Evolutionary conservation across 2,113 vertebrate genomes (phyloP), one percentile per base, ranked within the genome.

Genomic region (Chaetodon auriga): DNA sequence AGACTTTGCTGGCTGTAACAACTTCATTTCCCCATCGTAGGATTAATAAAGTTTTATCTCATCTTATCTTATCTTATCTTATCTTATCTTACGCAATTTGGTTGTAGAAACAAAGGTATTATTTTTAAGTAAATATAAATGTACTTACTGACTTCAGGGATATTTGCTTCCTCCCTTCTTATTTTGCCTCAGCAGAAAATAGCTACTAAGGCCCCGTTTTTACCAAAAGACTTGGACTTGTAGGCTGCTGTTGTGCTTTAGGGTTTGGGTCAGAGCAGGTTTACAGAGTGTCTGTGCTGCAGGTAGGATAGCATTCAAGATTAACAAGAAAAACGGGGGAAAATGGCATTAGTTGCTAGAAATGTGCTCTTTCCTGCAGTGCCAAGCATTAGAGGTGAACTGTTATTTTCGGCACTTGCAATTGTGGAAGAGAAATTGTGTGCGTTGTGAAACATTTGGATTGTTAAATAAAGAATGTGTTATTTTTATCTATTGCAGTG

Each of bases 401-500:
- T 61, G 49, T 71, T 84, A 75, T 75, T 75, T 78, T 54, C 7
- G 1, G 46, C 45, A 30, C 21, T 45, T 80, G 54, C 35, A 78
- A 75, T 83, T 66, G 77, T 19, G 23, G 77, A 77, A 36, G 43
- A 69, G 36, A 48, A 78, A 66, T n/a, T 62, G 58, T 45, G 46
- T n/a, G 58, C 49, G 46, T n/a, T 36, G 65, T 82, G 74, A 72
- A 64, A 80, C 43, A 72, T 73, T 78, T 62, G 63, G 68, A 84
- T 53, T 82, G 84, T 77, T 89, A 70, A 91, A 86, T 75, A 89
- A 89, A 77, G 62, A 78, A 87, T 69, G 68, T 80, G 77, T 78
- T 86, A 60, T 85, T 88, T 85, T 68, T 83, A 84, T 60, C 73
- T 81, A 36, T 58, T 35, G 55, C 82, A 62, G 68, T 6, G 63